Base-by-base conservation (phyloP, 2,113 vertebrate genomes). In the Corythornis madagascariensis region DNA sequence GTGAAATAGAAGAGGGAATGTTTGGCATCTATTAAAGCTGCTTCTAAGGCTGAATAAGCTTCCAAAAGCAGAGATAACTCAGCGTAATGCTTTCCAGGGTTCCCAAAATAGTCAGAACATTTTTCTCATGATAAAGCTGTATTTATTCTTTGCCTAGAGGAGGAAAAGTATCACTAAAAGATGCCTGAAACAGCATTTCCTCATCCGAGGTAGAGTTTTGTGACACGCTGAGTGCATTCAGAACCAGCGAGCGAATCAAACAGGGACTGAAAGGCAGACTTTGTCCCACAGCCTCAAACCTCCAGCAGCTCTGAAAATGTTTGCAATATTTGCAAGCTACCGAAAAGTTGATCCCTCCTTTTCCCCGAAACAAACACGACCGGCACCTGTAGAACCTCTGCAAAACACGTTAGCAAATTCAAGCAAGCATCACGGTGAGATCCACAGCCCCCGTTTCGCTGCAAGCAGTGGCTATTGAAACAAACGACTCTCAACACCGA, bases 21-120 rank as follows among this genome's bases (percentile, higher is more conserved):
- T 90, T 79, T 79, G 78, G 74, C 66, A 57, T 79, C 59, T 89
- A 61, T 90, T 88, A 90, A 92, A 86, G 64, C 78, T 75, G 66
- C 59, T 93, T 93, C 86, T 93, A 73, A 86, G 75, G 53, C 33
- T 35, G 56, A 67, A 76, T 82, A 84, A 86, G 73, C 91, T 95
- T 97, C 88, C 82, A 81, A 92, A 96, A 88, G 47, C 42, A 91
- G 91, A 91, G 89, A 87, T 92, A 96, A 92, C 86, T 93, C 85
- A 57, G 79, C 20, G 80, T 66, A 93, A 83, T 67, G 33, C 87
- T 93, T 88, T 95, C 69, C 87, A 89, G 43, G 59, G 85, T 81
- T 94, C 89, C 69, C 69, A 93, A 93, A 96, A 97, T 91, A 94
- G 93, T 64, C 81, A 35, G 61, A 82, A 86, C 84, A 89, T 87